Conservation (phyloP, 2,113 vertebrate genomes). For the Cyanoramphus novaezelandiae region DNA sequence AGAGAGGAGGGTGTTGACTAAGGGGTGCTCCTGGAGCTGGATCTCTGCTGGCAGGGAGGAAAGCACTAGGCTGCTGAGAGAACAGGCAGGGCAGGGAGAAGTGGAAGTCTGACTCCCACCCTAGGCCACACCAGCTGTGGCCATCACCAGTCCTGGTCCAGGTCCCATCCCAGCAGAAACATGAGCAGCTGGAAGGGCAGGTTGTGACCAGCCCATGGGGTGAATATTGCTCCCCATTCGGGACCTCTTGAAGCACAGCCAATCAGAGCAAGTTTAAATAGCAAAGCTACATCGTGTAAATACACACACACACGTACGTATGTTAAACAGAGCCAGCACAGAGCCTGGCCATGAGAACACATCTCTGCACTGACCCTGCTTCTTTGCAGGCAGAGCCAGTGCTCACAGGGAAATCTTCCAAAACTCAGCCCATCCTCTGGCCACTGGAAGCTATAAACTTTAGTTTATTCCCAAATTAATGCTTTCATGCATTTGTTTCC, state of each 20-base stretch:
- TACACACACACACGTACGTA: rapidly evolving
- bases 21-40: not conserved
- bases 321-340: rapidly evolving
- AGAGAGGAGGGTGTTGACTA: not conserved
- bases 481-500: not conserved
- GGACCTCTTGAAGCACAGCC: not conserved
- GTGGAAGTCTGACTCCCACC: not conserved
- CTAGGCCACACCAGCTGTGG: not conserved
- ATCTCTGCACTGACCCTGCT: not conserved
- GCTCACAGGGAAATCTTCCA: not conserved
- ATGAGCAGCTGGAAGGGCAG: not conserved
- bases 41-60: not conserved
- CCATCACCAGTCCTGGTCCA: not conserved
- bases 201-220: not conserved
- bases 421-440: not conserved
- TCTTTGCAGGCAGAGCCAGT: not conserved
- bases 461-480: not conserved
- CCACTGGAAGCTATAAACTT: not conserved
- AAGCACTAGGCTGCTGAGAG: not conserved
- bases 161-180: not conserved
- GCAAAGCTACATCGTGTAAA: not conserved
- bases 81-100: not conserved
- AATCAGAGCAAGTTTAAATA: not conserved
- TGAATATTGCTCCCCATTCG: not conserved
- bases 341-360: not conserved